Conservation (phyloP, 2,797 vertebrate genomes). For the Mormyrops boulengeri region DNA sequence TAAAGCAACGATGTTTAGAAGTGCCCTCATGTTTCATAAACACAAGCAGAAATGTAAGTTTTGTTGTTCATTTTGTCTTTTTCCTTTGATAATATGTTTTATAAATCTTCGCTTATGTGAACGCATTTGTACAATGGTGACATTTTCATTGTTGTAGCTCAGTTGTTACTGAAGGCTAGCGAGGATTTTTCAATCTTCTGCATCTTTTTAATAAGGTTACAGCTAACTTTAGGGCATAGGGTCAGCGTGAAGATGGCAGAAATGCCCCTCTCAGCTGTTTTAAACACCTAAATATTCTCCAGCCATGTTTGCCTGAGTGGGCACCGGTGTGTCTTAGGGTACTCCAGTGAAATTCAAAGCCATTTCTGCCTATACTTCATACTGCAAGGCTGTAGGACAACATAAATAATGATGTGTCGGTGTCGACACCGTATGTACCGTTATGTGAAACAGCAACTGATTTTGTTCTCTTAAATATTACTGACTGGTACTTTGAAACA, state of each 20-base stretch:
- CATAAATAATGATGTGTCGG: slow-evolving; percentile 47
- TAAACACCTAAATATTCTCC: not conserved
- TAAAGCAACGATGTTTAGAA: not conserved
- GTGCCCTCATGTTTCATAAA: not conserved
- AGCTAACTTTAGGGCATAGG: not conserved
- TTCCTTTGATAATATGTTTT: not conserved
- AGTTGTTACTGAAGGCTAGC: not conserved
- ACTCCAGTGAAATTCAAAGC: not conserved
- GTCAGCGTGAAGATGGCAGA: not conserved
- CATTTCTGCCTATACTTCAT: not conserved
- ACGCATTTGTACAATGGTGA: not conserved
- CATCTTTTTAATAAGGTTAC: not conserved
- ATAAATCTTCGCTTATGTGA: not conserved
- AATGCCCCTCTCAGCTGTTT: not conserved
- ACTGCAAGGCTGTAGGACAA: slow-evolving; percentile 9
- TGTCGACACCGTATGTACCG: slow-evolving; percentile 40
- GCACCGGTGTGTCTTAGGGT: not conserved
- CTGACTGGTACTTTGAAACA: slow-evolving; percentile 27
- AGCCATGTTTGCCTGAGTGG: not conserved
- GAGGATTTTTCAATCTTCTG: not conserved
- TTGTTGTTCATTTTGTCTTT: not conserved
- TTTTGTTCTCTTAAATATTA: slow-evolving; percentile 37
- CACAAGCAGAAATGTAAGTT: not conserved
- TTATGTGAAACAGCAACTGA: slow-evolving; percentile 38
- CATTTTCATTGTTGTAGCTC: not conserved